A percentile compares a stretch with the other conserved stretches of the same genome.
phyloP scores from a whole-genome alignment of 2,888 invertebrate species.

The Agrotis segetum region DNA sequence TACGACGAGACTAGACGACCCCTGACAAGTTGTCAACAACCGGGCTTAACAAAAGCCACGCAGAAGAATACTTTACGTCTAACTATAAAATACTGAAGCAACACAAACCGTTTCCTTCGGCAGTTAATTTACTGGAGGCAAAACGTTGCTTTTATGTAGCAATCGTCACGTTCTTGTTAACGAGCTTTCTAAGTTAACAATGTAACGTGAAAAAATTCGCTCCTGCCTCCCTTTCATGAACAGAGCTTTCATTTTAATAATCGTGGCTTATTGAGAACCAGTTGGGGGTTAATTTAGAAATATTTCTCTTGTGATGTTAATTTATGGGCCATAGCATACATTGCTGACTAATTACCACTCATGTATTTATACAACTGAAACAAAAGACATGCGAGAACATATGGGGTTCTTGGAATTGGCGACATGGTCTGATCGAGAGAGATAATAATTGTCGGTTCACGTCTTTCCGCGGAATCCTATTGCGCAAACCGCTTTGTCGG shows the following conservation, averaged over 20 bases:
- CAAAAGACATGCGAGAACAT: conserved; percentile 71
- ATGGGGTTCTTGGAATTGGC: conserved; percentile 83
- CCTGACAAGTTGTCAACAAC: conserved; percentile 26
- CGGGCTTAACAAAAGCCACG: conserved; percentile 33
- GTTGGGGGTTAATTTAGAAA: conserved; percentile 60
- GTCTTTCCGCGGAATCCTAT: conserved; percentile 89
- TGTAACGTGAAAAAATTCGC: conserved; percentile 88
- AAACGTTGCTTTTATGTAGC: conserved; percentile 82
- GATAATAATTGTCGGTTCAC: conserved; percentile 90
- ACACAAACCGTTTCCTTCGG: conserved; percentile 77
- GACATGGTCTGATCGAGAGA: conserved; percentile 84
- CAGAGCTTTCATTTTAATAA: conserved; percentile 66
- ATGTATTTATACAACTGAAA: conserved; percentile 53
- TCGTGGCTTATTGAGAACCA: conserved; percentile 58
- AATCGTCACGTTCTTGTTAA: conserved; percentile 89
- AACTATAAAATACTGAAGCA: conserved; percentile 60
- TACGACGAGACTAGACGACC: conserved; percentile 6
- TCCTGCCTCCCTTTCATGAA: conserved; percentile 67
- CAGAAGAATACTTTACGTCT: conserved; percentile 45
- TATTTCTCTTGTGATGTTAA: conserved; percentile 53
- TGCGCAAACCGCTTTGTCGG: conserved; percentile 90
- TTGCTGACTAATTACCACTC: conserved; percentile 56
- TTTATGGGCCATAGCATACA: conserved; percentile 43
- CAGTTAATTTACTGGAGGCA: conserved; percentile 82
- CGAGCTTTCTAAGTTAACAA: conserved; percentile 88